phyloP scores from a whole-genome alignment of 2,888 invertebrate species.

The Zhengitettix transpicula region DNA sequence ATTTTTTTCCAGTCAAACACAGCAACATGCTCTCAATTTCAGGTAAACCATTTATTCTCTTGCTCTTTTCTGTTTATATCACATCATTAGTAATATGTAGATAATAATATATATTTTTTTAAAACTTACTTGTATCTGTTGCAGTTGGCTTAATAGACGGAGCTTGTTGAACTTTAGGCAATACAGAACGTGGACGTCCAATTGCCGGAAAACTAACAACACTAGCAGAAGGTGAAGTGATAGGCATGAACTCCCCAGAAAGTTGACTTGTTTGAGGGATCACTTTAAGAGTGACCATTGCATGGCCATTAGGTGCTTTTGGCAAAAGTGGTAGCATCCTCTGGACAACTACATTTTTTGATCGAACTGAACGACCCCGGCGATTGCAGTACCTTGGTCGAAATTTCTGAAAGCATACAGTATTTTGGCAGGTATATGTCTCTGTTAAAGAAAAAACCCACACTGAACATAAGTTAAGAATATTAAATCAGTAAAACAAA shows the following conservation, averaged over 20 bases:
- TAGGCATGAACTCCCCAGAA: slow-evolving; percentile 11
- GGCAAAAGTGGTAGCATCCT: slow-evolving; percentile 53
- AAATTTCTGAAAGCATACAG: slow-evolving; percentile 23
- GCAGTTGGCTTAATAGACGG: neutral
- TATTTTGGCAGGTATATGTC: too few species aligned
- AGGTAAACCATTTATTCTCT: too few species aligned
- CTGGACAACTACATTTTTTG: slow-evolving; percentile 56
- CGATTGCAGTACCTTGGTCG: slow-evolving; percentile 28
- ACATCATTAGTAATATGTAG: too few species aligned
- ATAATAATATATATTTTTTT: too few species aligned
- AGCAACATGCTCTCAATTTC: too few species aligned
- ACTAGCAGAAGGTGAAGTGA: neutral
- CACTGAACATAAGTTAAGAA: too few species aligned
- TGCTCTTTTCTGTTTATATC: too few species aligned
- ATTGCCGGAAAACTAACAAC: neutral
- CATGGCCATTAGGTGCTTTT: slow-evolving; percentile 30
- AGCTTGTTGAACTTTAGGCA: neutral
- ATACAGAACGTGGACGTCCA: neutral
- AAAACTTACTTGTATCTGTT: too few species aligned
- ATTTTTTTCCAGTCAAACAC: too few species aligned
- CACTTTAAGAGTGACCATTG: slow-evolving; percentile 27
- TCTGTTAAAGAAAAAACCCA: too few species aligned
- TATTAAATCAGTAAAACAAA: neutral
- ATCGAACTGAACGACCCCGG: slow-evolving; percentile 26
- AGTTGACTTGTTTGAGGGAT: slow-evolving; percentile 16